phyloP scores from a whole-genome alignment of 2,797 vertebrate genomes.

The Pachyuromys duprasi region DNA sequence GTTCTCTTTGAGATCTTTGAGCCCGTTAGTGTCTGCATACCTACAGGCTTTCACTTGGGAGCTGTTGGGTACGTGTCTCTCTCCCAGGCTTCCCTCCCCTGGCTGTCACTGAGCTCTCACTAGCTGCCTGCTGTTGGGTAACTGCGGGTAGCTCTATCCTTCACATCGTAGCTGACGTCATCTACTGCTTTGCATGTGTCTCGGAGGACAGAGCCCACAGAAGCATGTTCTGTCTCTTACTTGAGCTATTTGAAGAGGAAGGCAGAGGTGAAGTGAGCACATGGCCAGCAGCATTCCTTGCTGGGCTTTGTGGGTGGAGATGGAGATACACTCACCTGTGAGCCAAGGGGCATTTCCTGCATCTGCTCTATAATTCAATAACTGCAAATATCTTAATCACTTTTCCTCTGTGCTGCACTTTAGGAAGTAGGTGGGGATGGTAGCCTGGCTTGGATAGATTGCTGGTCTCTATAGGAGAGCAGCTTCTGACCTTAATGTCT shows the following conservation, averaged over 20 bases:
- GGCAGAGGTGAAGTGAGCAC: slow-evolving; percentile 1
- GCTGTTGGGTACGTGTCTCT: slow-evolving; percentile 39
- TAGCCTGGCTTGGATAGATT: slow-evolving; percentile 19
- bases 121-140: background rate
- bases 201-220: background rate
- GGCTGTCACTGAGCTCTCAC: background rate
- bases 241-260: slow-evolving; percentile 59
- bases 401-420: slow-evolving; percentile 61
- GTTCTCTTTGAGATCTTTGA: background rate
- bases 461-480: slow-evolving; percentile 55
- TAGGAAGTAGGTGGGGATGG: slow-evolving; percentile 58
- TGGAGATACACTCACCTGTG: background rate
- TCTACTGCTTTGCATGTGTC: slow-evolving; percentile 67
- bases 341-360: slow-evolving; percentile 63
- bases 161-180: slow-evolving; percentile 51
- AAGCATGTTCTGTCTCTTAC: slow-evolving; percentile 22
- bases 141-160: slow-evolving; percentile 44
- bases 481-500: slow-evolving; percentile 35
- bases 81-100: background rate
- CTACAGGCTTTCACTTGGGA: slow-evolving; percentile 29
- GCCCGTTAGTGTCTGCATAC: slow-evolving; percentile 53
- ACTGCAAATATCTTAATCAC: slow-evolving; percentile 73
- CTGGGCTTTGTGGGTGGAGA: background rate
- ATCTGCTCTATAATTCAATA: slow-evolving; percentile 69
- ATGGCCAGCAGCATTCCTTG: slow-evolving; percentile 22